Base-by-base conservation (phyloP, 2,888 invertebrate genomes). In the Phrixothrix hirtus region DNA sequence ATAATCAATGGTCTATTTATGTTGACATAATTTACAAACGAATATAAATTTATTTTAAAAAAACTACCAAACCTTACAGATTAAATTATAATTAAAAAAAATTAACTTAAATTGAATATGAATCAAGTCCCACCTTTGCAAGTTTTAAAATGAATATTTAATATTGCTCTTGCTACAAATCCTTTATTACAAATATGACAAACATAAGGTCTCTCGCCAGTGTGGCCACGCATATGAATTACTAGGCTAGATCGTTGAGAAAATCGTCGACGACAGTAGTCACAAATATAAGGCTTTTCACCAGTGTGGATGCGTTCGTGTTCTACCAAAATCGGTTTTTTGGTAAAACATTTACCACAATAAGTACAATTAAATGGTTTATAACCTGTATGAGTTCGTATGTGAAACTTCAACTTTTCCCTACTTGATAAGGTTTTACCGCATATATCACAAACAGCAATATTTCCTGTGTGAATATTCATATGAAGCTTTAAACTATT, bases 191-290 rank as follows among this genome's bases (percentile, higher is more conserved):
- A 84, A 59, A 81, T 73, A 52, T 72, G 76, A 68, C 84, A 84
- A 45, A 73, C 75, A 74, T 83, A 84, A 0, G 84, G 84, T 55
- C 81, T 76, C 59, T 82, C 81, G 17, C 84, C 84, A 52, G 81
- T 82, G 74, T 84, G 84, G 66, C 82, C 81, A 65, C 84, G 74
- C 71, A 82, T 83, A 70, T 85, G 85, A 55, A 83, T 83, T 55
- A 83, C 83, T 57, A 84, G 78, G 57, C 83, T 84, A 58, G 83
- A 82, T 10, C 83, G 75, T 73, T 84, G 84, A 17, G 81, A 80
- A 75, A 84, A 84, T 9, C 81, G 81, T 72, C 84, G 83, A 21
- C 79, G 79, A 72, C 84, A 84, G 69, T 79, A 78, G 55, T 81
- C 77, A 70, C 84, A 84, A n/a, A 68, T 64, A 54, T 74, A 75